phyloP scores from a whole-genome alignment of 2,888 invertebrate species.

The Allacma fusca region DNA sequence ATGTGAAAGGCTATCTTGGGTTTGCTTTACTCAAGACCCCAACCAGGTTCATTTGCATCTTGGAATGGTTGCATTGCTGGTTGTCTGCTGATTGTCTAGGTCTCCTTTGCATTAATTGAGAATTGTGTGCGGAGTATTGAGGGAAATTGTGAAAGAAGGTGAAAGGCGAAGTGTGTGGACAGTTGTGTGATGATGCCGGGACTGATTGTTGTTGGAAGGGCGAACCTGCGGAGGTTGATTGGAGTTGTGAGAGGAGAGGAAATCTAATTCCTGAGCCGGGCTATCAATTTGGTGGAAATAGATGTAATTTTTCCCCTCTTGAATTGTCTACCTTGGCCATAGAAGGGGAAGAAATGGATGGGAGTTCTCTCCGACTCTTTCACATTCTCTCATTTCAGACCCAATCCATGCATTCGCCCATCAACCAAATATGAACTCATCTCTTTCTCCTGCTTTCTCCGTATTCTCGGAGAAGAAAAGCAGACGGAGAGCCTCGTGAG shows the following conservation, averaged over 20 bases:
- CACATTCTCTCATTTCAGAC: slow-evolving; percentile 5
- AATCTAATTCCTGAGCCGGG: slow-evolving; percentile 33
- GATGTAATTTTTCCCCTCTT: slow-evolving; percentile 48
- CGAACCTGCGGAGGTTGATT: neutral
- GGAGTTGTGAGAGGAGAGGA: neutral
- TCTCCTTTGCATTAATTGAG: too few species aligned
- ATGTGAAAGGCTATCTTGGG: too few species aligned
- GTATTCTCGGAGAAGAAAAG: slow-evolving; percentile 16
- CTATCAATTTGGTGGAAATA: slow-evolving; percentile 51
- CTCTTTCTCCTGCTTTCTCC: slow-evolving; percentile 27
- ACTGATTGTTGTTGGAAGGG: neutral
- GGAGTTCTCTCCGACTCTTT: slow-evolving; percentile 13
- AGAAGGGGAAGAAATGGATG: slow-evolving; percentile 37
- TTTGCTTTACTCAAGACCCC: too few species aligned
- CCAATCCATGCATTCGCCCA: slow-evolving; percentile 8
- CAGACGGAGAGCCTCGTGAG: slow-evolving; percentile 16
- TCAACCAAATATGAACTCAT: slow-evolving; percentile 1
- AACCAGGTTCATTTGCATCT: too few species aligned
- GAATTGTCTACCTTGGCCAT: slow-evolving; percentile 32
- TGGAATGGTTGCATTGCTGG: too few species aligned
- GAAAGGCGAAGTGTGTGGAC: neutral
- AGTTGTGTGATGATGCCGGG: neutral
- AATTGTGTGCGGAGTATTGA: too few species aligned
- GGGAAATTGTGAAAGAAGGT: neutral
- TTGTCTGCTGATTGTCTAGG: too few species aligned